phyloP scores from a whole-genome alignment of 2,113 vertebrate species.

The Carassius carassius region DNA sequence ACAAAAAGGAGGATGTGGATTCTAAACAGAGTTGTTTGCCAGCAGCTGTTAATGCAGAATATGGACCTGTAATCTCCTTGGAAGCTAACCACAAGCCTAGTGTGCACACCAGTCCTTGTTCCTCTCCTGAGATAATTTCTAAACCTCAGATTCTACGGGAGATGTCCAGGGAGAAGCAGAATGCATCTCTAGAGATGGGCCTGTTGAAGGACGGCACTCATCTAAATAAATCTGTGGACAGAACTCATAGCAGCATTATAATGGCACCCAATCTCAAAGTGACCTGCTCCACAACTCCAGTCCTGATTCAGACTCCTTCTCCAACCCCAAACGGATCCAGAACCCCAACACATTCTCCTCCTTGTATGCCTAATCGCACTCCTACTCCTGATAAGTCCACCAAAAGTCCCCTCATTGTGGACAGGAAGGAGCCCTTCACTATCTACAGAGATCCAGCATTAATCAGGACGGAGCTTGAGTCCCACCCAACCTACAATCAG shows the following conservation, averaged over 20 bases:
- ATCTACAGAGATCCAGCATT: slow-evolving; percentile 88
- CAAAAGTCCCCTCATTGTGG: slow-evolving; percentile 85
- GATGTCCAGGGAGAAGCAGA: slow-evolving; percentile 67
- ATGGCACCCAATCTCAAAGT: slow-evolving; percentile 30
- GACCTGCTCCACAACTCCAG: background rate
- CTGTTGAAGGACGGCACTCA: slow-evolving; percentile 75
- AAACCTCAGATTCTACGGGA: slow-evolving; percentile 68
- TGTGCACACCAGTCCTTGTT: slow-evolving; percentile 56
- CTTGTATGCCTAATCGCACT: slow-evolving; percentile 23
- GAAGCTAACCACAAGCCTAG: slow-evolving; percentile 71
- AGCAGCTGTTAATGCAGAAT: slow-evolving; percentile 47
- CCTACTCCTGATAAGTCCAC: slow-evolving; percentile 58
- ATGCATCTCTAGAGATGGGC: slow-evolving; percentile 76
- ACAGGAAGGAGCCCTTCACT: slow-evolving; percentile 89
- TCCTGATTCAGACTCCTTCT: slow-evolving; percentile 8
- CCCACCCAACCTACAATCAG: slow-evolving; percentile 77
- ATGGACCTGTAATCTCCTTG: slow-evolving; percentile 26
- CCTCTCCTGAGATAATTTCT: slow-evolving; percentile 75
- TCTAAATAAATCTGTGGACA: slow-evolving; percentile 72
- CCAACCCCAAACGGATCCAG: slow-evolving; percentile 20
- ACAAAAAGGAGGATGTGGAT: background rate
- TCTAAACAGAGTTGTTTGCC: slow-evolving; percentile 10
- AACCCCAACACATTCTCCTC: slow-evolving; percentile 35
- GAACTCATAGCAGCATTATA: slow-evolving; percentile 59
- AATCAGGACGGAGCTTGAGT: slow-evolving; percentile 81